Evolutionary conservation across 2,797 vertebrate genomes (phyloP), one percentile per base, ranked within the genome.

Genomic region (Siniperca undulata): DNA sequence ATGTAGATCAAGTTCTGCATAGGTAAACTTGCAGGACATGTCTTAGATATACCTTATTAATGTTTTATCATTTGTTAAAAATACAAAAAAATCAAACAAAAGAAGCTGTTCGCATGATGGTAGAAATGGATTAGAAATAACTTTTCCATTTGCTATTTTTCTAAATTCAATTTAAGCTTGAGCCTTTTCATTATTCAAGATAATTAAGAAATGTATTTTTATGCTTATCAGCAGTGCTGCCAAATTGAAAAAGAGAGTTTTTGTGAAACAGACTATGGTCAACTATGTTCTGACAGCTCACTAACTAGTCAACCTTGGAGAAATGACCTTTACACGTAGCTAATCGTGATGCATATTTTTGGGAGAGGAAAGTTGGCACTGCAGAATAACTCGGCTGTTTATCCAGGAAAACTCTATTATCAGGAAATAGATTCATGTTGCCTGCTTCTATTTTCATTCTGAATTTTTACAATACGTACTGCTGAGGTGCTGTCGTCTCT

Each of bases 401-500:
- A 58, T 84, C 12, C 19, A 46, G 73, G 7, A 46, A 44, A 64
- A 62, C 46, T 67, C 40, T 7, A 22, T 74, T 44, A 81, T 55
- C 36, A 69, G 58, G 66, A 78, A 82, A 67, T 53, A 48, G 60
- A 71, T 73, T 46, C 11, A 22, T 62, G 50, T 64, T 16, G 12
- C 61, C 52, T n/a, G n/a, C 58, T 68, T 76, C 60, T 64, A 1
- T 82, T 71, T 73, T 65, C 44, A 60, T 17, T 55, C 46, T 80
- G 8, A 42, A 27, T 80, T 68, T 83, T 74, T 48, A n/a, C 77
- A 50, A n/a, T 50, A 9, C 20, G 16, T 59, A 14, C 7, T 5
- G 38, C 48, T 6, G 64, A 70, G 79, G 50, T 82, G 69, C 53
- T 58, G 81, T 83, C 82, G 30, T 78, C 42, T 79, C 72, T 66